Conservation (phyloP, 2,113 vertebrate genomes). For the Misgurnus anguillicaudatus region DNA sequence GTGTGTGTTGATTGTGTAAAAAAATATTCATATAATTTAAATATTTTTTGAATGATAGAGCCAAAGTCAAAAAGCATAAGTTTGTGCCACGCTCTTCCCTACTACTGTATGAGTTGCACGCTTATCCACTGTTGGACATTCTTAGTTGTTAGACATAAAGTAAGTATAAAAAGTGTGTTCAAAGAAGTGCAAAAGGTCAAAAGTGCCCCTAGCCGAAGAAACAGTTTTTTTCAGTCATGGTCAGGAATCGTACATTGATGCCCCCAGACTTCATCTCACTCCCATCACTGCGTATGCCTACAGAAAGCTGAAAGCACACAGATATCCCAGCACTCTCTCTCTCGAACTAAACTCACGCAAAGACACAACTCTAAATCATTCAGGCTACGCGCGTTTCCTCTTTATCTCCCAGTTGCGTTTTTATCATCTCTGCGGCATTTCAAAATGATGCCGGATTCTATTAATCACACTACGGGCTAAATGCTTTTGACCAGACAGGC, state of each 20-base stretch:
- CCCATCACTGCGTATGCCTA: constrained; percentile 47
- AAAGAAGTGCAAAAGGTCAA: neutral
- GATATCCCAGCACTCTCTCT: constrained; percentile 40
- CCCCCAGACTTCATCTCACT: constrained; percentile 11
- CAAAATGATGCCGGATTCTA: constrained; percentile 66
- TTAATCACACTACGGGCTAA: constrained; percentile 69
- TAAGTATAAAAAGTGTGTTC: neutral
- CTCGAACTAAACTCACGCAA: constrained; percentile 61
- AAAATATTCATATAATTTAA: too few relatives aligned
- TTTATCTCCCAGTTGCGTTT: constrained; percentile 71
- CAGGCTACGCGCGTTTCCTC: constrained; percentile 67
- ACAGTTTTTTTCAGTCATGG: neutral
- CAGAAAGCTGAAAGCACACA: constrained; percentile 58
- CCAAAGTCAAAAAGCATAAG: too few relatives aligned
- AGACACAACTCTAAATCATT: constrained; percentile 71
- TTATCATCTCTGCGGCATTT: constrained; percentile 62
- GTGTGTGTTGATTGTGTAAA: too few relatives aligned
- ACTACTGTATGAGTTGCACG: neutral
- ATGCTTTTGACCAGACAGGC: constrained; percentile 40
- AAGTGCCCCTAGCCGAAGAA: neutral
- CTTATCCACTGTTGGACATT: neutral
- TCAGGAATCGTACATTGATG: constrained; percentile 9
- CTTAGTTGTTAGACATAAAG: neutral
- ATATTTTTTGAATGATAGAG: too few relatives aligned
- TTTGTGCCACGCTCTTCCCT: too few relatives aligned